Percentiles rank a stretch among this genome's conserved stretches.
phyloP scores from a whole-genome alignment of 2,113 vertebrate genomes.

The Vidua chalybeata region DNA sequence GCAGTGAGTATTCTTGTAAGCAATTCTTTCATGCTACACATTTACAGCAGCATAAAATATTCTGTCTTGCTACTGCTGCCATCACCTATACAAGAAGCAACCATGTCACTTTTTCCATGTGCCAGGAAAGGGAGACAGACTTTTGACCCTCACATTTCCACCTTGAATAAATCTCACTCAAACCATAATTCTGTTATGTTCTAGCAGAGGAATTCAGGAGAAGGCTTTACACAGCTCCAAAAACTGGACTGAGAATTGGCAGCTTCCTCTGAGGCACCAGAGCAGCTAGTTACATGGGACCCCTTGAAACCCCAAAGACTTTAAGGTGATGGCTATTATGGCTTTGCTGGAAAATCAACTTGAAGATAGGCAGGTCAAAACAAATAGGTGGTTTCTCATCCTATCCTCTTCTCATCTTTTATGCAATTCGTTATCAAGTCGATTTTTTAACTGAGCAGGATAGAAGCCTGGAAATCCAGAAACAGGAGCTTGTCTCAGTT shows the following conservation, averaged over 20 bases:
- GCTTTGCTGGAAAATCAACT: neutral
- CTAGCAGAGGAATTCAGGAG: neutral
- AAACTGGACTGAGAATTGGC: neutral
- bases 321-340: neutral
- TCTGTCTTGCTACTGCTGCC: neutral
- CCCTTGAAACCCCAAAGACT: neutral
- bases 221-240: neutral
- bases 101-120: neutral
- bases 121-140: neutral
- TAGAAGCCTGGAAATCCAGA: neutral
- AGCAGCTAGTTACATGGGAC: neutral
- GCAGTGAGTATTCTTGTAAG: neutral
- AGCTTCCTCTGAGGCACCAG: neutral
- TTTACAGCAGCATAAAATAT: neutral
- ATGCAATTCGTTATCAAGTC: neutral
- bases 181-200: neutral
- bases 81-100: neutral
- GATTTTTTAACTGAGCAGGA: neutral
- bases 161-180: neutral
- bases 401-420: neutral
- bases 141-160: neutral
- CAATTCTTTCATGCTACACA: neutral
- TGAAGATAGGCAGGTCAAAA: neutral
- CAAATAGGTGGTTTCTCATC: neutral
- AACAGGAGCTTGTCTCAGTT: neutral